phyloP scores from a whole-genome alignment of 2,797 vertebrate species.

The Chaunax sp. region DNA sequence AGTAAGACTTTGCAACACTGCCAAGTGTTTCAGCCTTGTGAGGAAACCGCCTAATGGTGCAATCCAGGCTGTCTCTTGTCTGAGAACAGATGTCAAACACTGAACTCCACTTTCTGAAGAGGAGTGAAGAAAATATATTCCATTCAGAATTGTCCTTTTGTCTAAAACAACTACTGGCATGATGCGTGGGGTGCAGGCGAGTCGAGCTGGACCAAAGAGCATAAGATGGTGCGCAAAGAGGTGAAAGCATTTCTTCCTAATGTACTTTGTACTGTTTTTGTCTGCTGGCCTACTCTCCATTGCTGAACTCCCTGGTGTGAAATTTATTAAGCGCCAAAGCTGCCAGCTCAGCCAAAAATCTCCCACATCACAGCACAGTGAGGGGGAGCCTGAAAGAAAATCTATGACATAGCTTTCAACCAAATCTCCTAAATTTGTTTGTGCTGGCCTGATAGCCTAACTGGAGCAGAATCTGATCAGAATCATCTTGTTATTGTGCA shows the following conservation, averaged over 20 bases:
- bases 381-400: constrained; percentile 49
- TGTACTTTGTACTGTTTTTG: constrained; percentile 36
- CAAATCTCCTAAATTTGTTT: constrained; percentile 80
- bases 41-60: constrained; percentile 28
- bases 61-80: constrained; percentile 12
- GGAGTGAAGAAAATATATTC: constrained; percentile 10
- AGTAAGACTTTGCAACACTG: constrained; percentile 29
- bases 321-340: constrained; percentile 61
- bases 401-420: constrained; percentile 77
- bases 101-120: constrained; percentile 18
- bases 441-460: constrained; percentile 76
- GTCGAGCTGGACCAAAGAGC: neutral
- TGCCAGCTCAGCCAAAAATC: constrained; percentile 74
- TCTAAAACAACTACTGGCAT: neutral
- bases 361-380: constrained; percentile 49
- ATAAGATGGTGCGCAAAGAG: constrained; percentile 16
- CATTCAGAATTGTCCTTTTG: constrained; percentile 32
- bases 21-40: constrained; percentile 36
- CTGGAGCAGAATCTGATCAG: constrained; percentile 81
- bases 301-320: constrained; percentile 49
- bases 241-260: constrained; percentile 20
- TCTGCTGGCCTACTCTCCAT: constrained; percentile 42
- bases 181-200: too few species aligned
- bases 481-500: constrained; percentile 71
- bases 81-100: constrained; percentile 24